Base-by-base conservation (phyloP, 2,797 vertebrate genomes). In the Kryptolebias ocellatus region DNA sequence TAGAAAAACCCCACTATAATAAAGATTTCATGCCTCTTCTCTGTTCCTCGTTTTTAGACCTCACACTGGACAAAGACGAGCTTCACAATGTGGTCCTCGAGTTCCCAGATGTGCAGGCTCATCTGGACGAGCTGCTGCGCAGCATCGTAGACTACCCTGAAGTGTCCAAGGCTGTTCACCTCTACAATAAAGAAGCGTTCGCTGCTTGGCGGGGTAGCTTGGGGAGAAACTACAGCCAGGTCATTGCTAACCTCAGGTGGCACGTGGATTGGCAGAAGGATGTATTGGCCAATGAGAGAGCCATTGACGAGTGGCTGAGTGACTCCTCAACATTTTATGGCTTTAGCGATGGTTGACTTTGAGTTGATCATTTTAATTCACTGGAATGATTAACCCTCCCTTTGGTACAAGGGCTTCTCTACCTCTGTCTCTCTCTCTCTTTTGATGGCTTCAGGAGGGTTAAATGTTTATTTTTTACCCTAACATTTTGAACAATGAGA, bases 221-320 rank as follows among this genome's bases (percentile, higher is more conserved):
- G 60, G 95, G 95, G n/a, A 88, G 77, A 42, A 95, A 96, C 89
- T 99, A 98, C 76, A 95, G 95, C 53, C 87, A 89, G 46, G 81
- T 93, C 59, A 96, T 98, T 70, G 95, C 95, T 24, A 94, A 94
- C 75, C 95, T 99, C 47, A 93, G 98, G 65, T 99, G 98, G 98
- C 94, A 97, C 83, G 65, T 91, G 16, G 96, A 97, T 84, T 99
- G 96, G 97, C 92, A 95, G 76, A 95, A 94, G 79, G 85, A 95
- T 68, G 87, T 69, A 0, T 67, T 73, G 51, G 88, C 83, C 55
- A 95, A 95, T 1, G 93, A 97, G 82, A 88, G 66, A 78, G 94
- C 94, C 24, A 94, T 99, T 79, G 83, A 96, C 0, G 83, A 71
- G 20, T 99, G 97, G 97, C 94, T 98, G 5, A 17, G 69, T 64